A percentile compares a stretch with the other conserved stretches of the same genome.
Evolutionary conservation across 2,797 vertebrate species (phyloP).

Genomic region (Gorsachius magnificus): DNA sequence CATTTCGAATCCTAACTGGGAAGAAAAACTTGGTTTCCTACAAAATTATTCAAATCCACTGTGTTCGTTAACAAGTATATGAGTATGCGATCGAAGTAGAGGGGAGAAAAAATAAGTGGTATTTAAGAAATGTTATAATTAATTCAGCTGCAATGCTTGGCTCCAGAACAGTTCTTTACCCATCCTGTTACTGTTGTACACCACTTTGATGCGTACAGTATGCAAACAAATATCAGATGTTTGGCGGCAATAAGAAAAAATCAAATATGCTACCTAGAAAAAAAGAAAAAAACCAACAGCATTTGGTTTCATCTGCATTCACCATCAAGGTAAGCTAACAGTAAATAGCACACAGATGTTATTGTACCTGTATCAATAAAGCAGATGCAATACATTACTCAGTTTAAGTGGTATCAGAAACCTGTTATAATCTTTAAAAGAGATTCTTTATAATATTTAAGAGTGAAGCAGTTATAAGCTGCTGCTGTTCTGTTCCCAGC

Average conservation of each 20-base stretch:
- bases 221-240: slow-evolving; percentile 62
- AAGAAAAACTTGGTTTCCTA: neutral
- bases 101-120: neutral
- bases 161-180: slow-evolving; percentile 17
- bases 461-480: neutral
- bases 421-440: neutral
- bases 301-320: neutral
- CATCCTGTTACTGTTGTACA: slow-evolving; percentile 2
- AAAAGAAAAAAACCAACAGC: neutral
- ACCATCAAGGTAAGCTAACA: neutral
- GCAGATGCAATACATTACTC: neutral
- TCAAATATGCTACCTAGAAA: neutral
- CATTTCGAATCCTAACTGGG: neutral
- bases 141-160: slow-evolving; percentile 26
- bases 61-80: neutral
- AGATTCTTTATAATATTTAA: neutral
- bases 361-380: accelerated
- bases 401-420: neutral
- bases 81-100: neutral
- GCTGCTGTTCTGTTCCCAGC: neutral
- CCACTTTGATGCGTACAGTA: slow-evolving; percentile 16
- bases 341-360: neutral
- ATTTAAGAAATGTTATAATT: slow-evolving; percentile 30
- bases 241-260: slow-evolving; percentile 24
- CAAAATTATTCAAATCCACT: neutral